phyloP scores from a whole-genome alignment of 2,113 vertebrate genomes.

The Pedionomus torquatus region DNA sequence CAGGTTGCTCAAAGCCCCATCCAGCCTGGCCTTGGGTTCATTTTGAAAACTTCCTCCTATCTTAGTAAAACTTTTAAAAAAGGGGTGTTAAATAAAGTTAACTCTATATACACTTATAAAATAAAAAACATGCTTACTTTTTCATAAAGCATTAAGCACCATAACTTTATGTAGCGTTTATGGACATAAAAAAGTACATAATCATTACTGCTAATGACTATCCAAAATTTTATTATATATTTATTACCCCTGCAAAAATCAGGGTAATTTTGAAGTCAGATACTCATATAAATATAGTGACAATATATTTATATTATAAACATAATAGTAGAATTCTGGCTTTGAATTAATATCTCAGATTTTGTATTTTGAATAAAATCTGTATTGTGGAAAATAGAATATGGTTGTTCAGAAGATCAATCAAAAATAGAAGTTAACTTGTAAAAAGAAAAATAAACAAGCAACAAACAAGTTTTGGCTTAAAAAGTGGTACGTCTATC shows the following conservation, averaged over 20 bases:
- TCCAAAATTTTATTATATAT: background rate
- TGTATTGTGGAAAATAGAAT: background rate
- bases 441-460: background rate
- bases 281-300: background rate
- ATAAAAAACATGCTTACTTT: background rate
- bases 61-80: background rate
- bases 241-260: background rate
- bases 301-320: constrained; percentile 18
- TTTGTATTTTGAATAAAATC: background rate
- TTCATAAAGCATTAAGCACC: background rate
- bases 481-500: background rate
- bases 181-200: background rate
- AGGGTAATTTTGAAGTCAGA: constrained; percentile 17
- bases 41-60: background rate
- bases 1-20: no score
- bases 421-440: constrained; percentile 14
- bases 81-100: background rate
- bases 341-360: background rate
- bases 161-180: background rate
- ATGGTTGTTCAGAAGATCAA: constrained; percentile 5
- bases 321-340: background rate
- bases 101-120: background rate
- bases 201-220: background rate
- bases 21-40: no score
- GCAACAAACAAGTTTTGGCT: background rate